Evolutionary conservation across 2,888 invertebrate species (phyloP).

Genomic region (Tipula confusa): DNA sequence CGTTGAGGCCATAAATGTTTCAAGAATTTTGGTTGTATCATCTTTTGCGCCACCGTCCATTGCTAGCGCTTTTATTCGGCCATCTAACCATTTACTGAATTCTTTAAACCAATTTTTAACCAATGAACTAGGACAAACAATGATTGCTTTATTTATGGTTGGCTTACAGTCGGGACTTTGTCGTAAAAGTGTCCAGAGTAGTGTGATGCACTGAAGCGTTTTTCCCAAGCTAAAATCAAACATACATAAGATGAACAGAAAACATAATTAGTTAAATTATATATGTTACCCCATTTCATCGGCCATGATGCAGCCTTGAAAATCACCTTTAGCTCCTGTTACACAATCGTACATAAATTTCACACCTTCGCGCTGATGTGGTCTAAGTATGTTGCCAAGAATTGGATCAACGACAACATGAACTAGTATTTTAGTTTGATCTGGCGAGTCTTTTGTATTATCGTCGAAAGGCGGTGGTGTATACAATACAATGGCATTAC

Average conservation of each 20-base stretch:
- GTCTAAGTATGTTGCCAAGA: conserved; percentile 82
- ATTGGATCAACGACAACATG: conserved; percentile 97
- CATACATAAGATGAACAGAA: too few relatives aligned
- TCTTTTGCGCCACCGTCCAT: conserved; percentile 86
- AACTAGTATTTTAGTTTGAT: conserved; percentile 61
- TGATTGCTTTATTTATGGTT: conserved; percentile 84
- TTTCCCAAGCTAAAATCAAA: conserved; percentile 76
- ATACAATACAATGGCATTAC: conserved; percentile 85
- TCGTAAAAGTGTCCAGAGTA: conserved; percentile 88
- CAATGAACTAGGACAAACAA: conserved; percentile 94
- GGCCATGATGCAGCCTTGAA: conserved; percentile 97
- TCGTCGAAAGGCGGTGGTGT: conserved; percentile 76
- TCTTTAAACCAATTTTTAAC: conserved; percentile 99
- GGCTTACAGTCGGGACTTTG: conserved; percentile 92
- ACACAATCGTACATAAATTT: conserved; percentile 99
- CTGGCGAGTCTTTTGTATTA: conserved; percentile 80
- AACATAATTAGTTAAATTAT: neutral
- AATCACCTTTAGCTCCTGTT: conserved; percentile 77
- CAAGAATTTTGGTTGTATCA: conserved; percentile 75
- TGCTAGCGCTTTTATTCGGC: conserved; percentile 72
- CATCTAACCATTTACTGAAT: conserved; percentile 92
- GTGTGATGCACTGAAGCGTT: conserved; percentile 93
- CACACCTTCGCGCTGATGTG: conserved; percentile 98
- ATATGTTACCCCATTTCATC: conserved; percentile 85
- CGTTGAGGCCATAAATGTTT: conserved; percentile 77